These are phyloP conservation scores for Actinemys pallida DNA, from an alignment of 2,113 vertebrate genomes.

Conservation along the genomic window DNA sequence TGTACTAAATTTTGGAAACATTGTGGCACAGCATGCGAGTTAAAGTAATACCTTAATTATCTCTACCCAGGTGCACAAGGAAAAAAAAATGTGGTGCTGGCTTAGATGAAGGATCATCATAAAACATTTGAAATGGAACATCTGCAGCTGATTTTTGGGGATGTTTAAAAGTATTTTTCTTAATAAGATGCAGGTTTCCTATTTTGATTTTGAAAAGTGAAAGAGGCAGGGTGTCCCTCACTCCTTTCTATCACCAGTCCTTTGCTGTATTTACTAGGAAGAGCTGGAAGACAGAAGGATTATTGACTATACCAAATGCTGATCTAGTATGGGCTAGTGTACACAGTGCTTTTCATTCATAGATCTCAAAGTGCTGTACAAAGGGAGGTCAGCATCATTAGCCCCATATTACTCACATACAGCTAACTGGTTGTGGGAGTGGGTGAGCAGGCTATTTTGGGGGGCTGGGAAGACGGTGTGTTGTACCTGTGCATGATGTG, in stretches of 20 bases:
- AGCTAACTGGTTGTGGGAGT: background rate
- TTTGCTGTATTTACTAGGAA: rapidly evolving
- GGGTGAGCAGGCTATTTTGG: background rate
- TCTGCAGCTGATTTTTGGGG: background rate
- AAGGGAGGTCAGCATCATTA: background rate
- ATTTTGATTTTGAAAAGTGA: background rate
- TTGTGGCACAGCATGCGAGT: background rate
- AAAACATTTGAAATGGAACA: background rate
- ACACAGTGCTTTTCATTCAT: background rate
- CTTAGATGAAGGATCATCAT: background rate
- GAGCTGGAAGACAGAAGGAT: background rate
- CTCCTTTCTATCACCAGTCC: background rate
- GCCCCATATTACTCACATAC: background rate
- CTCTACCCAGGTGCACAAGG: background rate
- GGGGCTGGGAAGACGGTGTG: background rate
- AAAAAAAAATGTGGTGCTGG: background rate
- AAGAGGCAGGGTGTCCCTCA: background rate
- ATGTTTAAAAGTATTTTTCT: background rate
- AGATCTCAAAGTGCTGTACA: background rate
- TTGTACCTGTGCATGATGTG: background rate
- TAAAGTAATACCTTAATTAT: background rate
- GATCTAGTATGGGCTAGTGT: background rate
- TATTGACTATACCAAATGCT: background rate
- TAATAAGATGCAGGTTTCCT: background rate
- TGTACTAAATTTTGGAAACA: background rate